Evolutionary conservation across 2,797 vertebrate species (phyloP).

Genomic region (Lacerta agilis): DNA sequence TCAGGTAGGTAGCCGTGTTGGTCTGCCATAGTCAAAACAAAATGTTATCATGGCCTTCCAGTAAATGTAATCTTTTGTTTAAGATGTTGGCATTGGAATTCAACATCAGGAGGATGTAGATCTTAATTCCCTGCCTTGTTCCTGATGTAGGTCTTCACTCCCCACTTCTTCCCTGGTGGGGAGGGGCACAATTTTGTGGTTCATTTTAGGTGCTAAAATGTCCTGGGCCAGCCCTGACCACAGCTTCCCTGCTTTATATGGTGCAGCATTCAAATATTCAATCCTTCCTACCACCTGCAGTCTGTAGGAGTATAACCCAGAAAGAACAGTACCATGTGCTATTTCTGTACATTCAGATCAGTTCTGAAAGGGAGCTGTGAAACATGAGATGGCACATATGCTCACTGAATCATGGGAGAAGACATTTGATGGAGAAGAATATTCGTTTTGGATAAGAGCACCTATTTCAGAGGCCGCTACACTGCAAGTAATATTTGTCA

Average conservation of each 20-base stretch:
- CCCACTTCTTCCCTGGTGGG: too few relatives aligned
- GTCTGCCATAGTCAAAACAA: too few relatives aligned
- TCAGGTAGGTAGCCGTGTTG: too few relatives aligned
- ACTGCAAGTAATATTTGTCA: neutral
- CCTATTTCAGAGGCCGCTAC: too few relatives aligned
- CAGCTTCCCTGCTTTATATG: neutral
- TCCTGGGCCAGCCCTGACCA: too few relatives aligned
- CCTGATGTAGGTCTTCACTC: too few relatives aligned
- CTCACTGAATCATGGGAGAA: neutral
- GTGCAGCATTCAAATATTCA: neutral
- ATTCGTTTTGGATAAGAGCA: neutral
- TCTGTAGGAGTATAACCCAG: neutral
- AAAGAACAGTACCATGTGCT: neutral
- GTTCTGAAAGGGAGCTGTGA: constrained; percentile 2
- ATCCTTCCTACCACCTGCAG: neutral
- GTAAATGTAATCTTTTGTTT: neutral
- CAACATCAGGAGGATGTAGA: too few relatives aligned
- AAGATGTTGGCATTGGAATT: too few relatives aligned
- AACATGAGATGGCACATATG: neutral
- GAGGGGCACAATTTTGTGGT: too few relatives aligned
- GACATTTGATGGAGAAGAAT: neutral
- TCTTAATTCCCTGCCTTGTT: too few relatives aligned
- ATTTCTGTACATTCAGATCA: constrained; percentile 3
- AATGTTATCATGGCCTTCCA: neutral
- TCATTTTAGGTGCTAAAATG: too few relatives aligned